phyloP scores from a whole-genome alignment of 2,113 vertebrate genomes.

The Fulica atra region DNA sequence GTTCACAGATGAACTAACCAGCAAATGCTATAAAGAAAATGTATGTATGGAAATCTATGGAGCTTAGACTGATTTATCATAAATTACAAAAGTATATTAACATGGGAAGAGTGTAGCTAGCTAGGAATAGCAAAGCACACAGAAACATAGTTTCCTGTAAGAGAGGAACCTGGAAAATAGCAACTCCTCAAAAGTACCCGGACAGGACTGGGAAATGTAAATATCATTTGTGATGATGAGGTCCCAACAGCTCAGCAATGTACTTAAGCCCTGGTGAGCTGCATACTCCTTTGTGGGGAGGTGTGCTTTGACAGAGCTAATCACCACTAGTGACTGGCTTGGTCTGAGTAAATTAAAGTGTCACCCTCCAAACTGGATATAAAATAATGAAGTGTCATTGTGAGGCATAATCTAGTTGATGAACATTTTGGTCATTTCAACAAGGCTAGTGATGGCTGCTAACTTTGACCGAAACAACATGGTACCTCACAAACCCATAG shows the following conservation, averaged over 20 bases:
- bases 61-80: neutral
- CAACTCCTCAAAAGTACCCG: neutral
- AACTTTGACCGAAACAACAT: neutral
- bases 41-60: neutral
- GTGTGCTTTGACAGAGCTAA: neutral
- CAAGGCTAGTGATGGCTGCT: neutral
- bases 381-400: neutral
- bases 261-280: neutral
- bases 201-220: neutral
- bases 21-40: neutral
- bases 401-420: neutral
- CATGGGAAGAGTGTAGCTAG: neutral
- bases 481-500: neutral
- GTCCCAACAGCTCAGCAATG: neutral
- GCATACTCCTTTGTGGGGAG: neutral
- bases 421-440: neutral
- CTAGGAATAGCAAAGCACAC: neutral
- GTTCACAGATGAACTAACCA: neutral
- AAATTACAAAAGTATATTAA: neutral
- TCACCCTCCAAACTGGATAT: neutral
- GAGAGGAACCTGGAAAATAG: neutral
- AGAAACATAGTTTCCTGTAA: neutral
- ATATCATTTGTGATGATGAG: neutral
- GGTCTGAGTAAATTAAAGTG: neutral
- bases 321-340: neutral